A percentile compares a stretch with the other conserved stretches of the same genome.
Evolutionary conservation across 2,797 vertebrate species (phyloP).

Genomic region (Spinibarbus caldwelli): DNA sequence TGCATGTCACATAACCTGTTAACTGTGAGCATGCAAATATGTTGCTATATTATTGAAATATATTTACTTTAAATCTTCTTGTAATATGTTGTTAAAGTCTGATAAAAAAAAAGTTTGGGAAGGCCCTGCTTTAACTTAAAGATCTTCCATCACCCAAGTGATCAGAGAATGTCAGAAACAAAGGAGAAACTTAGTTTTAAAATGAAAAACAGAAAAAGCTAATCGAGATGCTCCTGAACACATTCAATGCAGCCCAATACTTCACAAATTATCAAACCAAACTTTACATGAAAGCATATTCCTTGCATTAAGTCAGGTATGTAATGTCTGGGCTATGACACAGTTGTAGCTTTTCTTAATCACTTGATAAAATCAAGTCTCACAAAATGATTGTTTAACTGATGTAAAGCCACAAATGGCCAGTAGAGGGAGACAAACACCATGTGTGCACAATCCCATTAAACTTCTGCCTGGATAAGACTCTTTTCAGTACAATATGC

Average conservation of each 20-base stretch:
- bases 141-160: not conserved
- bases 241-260: not conserved
- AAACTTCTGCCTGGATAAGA: not conserved
- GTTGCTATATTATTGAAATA: too few species aligned
- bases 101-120: too few species aligned
- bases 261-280: not conserved
- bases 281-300: not conserved
- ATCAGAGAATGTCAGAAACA: not conserved
- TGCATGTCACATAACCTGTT: not conserved
- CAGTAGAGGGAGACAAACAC: constrained; percentile 53
- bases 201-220: too few species aligned
- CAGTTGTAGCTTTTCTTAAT: not conserved
- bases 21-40: not conserved
- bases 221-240: not conserved
- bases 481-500: not conserved
- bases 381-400: not conserved
- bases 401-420: not conserved
- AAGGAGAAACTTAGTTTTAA: not conserved
- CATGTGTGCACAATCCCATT: not conserved
- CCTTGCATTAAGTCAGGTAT: not conserved
- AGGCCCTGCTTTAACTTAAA: not conserved
- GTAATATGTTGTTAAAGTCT: too few species aligned
- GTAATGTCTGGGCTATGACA: not conserved
- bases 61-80: not conserved
- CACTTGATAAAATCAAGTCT: not conserved